These are phyloP conservation scores for Sebastes jordani DNA, from an alignment of 2,797 vertebrate species.

Conservation along the genomic window DNA sequence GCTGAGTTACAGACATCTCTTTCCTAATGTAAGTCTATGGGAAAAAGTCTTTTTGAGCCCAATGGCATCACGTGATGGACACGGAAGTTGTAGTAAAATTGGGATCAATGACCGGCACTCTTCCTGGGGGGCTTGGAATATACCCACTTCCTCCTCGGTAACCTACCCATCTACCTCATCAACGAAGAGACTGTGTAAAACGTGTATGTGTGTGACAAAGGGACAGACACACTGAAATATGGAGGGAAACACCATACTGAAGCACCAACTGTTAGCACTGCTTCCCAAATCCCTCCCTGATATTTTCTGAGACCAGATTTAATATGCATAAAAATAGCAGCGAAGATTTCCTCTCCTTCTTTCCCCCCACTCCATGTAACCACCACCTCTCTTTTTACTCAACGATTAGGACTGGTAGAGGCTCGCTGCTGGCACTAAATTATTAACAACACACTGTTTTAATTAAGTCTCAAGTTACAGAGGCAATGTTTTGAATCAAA, in stretches of 20 bases:
- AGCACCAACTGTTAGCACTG: constrained; percentile 8
- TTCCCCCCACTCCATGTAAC: neutral
- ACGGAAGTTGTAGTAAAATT: no score
- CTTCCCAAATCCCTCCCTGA: neutral
- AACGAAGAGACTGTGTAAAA: neutral
- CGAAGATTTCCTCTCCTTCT: constrained; percentile 10
- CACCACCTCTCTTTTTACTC: constrained; percentile 11
- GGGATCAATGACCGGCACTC: no score
- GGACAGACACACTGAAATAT: neutral
- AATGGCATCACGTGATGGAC: no score
- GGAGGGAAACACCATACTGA: constrained; percentile 9
- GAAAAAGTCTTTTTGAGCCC: no score
- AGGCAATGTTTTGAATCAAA: constrained; percentile 40
- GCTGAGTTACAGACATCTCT: no score
- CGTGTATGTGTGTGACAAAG: constrained; percentile 15
- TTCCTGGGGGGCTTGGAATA: no score
- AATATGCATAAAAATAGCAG: constrained; percentile 33
- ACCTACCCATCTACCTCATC: no score
- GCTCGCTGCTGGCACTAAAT: constrained; percentile 39
- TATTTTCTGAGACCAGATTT: constrained; percentile 35
- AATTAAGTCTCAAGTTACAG: constrained; percentile 51
- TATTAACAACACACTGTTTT: constrained; percentile 48
- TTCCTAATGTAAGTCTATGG: no score
- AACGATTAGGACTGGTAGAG: constrained; percentile 11
- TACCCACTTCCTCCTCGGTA: no score